Evolutionary conservation across 2,888 invertebrate species (phyloP).

Genomic region (Chirona hameri): DNA sequence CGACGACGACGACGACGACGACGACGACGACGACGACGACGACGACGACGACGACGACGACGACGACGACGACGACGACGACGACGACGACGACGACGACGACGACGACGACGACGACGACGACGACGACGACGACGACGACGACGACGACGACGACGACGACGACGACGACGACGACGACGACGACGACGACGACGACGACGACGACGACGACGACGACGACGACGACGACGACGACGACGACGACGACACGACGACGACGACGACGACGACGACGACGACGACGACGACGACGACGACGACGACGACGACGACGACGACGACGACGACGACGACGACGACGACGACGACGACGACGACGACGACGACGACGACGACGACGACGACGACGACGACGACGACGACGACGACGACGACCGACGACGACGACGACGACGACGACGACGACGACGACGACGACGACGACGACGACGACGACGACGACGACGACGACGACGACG

Average conservation of each 20-base stretch:
- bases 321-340: slow-evolving; percentile 22
- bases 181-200: slow-evolving; percentile 22
- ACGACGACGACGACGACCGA: no score
- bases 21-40: slow-evolving; percentile 22
- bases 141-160: slow-evolving; percentile 22
- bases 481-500: slow-evolving; percentile 22
- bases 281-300: slow-evolving; percentile 22
- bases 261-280: no score
- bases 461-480: slow-evolving; percentile 22
- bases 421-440: slow-evolving; percentile 22
- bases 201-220: slow-evolving; percentile 22
- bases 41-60: slow-evolving; percentile 22
- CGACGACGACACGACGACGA: no score
- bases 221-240: no score
- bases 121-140: slow-evolving; percentile 22
- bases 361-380: slow-evolving; percentile 22
- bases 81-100: slow-evolving; percentile 22
- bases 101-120: slow-evolving; percentile 22
- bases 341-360: slow-evolving; percentile 22
- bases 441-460: slow-evolving; percentile 22
- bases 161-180: slow-evolving; percentile 22
- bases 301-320: slow-evolving; percentile 22
- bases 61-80: slow-evolving; percentile 22
- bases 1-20: slow-evolving; percentile 22
- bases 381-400: slow-evolving; percentile 22